Base-by-base conservation (phyloP, 2,888 invertebrate species). In the Melolontha melolontha region DNA sequence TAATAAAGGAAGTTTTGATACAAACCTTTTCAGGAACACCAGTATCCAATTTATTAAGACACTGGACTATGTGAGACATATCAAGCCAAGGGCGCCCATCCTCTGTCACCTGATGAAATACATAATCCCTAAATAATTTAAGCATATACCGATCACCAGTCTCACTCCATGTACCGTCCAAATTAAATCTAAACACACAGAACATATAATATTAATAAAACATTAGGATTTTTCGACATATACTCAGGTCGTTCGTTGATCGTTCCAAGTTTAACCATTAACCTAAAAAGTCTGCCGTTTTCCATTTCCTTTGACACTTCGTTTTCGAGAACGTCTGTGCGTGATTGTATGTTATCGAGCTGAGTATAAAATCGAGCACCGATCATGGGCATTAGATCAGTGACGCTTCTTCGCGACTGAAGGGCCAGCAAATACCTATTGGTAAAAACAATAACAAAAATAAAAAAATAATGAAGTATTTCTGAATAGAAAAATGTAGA, bases 341-440 rank as follows among this genome's bases (percentile, higher is more conserved):
- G 91, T 67, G 93, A 87, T 82, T 96, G 94, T 68, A 95, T 87
- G 5, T 93, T 92, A 83, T 98, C 98, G 80, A 98, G 87, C 85
- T 98, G 97, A 0, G 94, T 94, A 84, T 97, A 98, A 85, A 98
- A 98, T 68, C 98, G 88, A 50, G 97, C 97, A 50, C 95, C 98
- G 76, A 99, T 98, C 97, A 98, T 97, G 29, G 98, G 98, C 98
- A 98, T 98, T 77, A 98, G 89, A 85, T 98, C 98, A 72, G 95
- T 95, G 70, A 98, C 93, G 77, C 91, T 92, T 78, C 93, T 91
- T 75, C 92, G 88, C 72, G 83, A 82, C 76, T 85, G 85, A 75
- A 89, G 87, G 51, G 91, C 87, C 78, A 95, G 86, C 80, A 95
- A 86, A 83, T 93, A 94, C 83, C 93, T 94, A 74, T 6, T 34